Evolutionary conservation across 2,113 vertebrate species (phyloP).

Genomic region (Hemichromis elongatus): DNA sequence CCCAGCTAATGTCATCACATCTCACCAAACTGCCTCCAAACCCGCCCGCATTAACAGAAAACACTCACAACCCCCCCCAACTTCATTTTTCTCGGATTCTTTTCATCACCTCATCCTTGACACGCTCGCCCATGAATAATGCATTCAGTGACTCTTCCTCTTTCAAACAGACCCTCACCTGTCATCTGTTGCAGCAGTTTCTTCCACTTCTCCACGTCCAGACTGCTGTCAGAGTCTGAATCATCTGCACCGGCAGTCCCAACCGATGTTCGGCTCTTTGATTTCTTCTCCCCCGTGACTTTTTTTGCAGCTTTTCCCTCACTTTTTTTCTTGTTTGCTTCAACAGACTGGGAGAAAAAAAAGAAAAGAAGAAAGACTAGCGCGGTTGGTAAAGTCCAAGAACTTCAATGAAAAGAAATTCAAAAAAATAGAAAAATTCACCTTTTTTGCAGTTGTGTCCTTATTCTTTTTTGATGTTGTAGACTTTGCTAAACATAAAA

Average conservation of each 20-base stretch:
- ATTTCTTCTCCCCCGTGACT: constrained; percentile 26
- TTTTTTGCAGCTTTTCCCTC: constrained; percentile 18
- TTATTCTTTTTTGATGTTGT: constrained; percentile 12
- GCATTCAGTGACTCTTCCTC: not conserved
- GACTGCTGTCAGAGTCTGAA: constrained; percentile 75
- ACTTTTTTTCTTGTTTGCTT: constrained; percentile 24
- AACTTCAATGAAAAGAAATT: not conserved
- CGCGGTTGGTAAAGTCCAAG: not conserved
- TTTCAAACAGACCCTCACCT: constrained; percentile 35
- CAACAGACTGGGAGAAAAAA: not conserved
- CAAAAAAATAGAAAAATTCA: not conserved
- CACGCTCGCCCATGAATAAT: not conserved
- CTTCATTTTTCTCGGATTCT: not conserved
- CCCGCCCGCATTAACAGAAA: not conserved
- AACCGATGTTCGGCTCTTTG: not conserved
- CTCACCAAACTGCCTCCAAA: not conserved
- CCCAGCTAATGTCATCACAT: not conserved
- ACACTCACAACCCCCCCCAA: not conserved
- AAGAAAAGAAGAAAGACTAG: not conserved
- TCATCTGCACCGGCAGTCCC: constrained; percentile 10
- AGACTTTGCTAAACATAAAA: not conserved
- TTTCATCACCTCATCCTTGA: not conserved
- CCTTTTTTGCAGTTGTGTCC: not conserved
- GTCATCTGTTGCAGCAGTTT: constrained; percentile 52
- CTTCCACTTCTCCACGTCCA: constrained; percentile 77